A percentile compares a stretch with the other conserved stretches of the same genome.
phyloP scores from a whole-genome alignment of 2,797 vertebrate species.

The Melanotaenia maccullochi region DNA sequence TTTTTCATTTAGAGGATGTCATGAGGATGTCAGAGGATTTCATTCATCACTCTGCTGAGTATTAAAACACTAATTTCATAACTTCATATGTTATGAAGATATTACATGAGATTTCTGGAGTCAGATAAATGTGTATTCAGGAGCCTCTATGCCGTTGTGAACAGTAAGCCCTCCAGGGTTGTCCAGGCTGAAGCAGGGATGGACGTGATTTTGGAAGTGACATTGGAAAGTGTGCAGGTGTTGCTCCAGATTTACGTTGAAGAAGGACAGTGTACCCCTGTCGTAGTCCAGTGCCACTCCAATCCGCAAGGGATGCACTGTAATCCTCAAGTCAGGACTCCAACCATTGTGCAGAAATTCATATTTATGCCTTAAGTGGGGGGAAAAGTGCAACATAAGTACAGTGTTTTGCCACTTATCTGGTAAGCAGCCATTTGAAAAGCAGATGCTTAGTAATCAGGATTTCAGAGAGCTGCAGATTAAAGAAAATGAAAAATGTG shows the following conservation, averaged over 20 bases:
- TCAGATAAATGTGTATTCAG: constrained; percentile 70
- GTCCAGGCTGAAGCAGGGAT: constrained; percentile 93
- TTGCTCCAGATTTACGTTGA: constrained; percentile 88
- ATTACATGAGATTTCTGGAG: not conserved
- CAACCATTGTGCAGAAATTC: constrained; percentile 90
- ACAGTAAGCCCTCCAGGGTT: constrained; percentile 87
- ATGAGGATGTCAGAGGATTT: not conserved
- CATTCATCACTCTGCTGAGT: not conserved
- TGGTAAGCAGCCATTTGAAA: constrained; percentile 14
- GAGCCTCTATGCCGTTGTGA: constrained; percentile 81
- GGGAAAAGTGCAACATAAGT: constrained; percentile 9
- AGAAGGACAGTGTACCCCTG: constrained; percentile 87
- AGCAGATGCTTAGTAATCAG: constrained; percentile 32
- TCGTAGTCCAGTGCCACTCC: constrained; percentile 91
- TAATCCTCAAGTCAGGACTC: constrained; percentile 92
- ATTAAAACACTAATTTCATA: constrained; percentile 1
- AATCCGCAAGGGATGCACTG: constrained; percentile 84
- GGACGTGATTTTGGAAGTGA: constrained; percentile 83
- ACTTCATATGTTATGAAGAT: not conserved
- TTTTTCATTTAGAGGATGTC: not conserved
- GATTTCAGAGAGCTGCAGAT: constrained; percentile 42
- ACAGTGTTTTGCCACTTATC: not conserved
- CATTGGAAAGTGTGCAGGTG: constrained; percentile 89
- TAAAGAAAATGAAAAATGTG: constrained; percentile 37
- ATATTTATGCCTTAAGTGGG: constrained; percentile 86